Evolutionary conservation across 1,140 invertebrate genomes (phyloP).

Genomic region (Antheraea pernyi): DNA sequence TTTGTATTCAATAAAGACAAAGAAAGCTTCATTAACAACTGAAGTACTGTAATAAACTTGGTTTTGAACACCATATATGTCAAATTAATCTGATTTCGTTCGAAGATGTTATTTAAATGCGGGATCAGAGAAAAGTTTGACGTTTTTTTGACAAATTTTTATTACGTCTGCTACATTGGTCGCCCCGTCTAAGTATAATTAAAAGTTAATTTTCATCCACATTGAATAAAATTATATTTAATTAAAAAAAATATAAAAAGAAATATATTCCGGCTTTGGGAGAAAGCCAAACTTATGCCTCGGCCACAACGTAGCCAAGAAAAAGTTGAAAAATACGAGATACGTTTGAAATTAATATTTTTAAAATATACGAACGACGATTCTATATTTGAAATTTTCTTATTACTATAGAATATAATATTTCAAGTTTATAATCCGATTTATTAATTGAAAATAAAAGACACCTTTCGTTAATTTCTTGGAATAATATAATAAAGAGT

Average conservation of each 20-base stretch:
- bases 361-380: no score
- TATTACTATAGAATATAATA: not conserved
- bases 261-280: constrained; percentile 73
- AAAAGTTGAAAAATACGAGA: no score
- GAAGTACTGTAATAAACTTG: no score
- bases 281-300: constrained; percentile 63
- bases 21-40: not conserved
- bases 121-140: not conserved
- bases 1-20: not conserved
- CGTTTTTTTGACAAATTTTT: not conserved
- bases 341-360: no score
- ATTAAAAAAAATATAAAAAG: constrained; percentile 45
- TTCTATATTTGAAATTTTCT: no score
- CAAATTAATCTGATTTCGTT: not conserved
- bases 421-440: no score
- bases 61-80: not conserved
- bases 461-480: no score
- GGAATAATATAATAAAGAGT: no score
- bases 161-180: not conserved
- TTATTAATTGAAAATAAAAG: no score
- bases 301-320: constrained; percentile 27
- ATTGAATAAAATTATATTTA: constrained; percentile 39
- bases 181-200: no score
- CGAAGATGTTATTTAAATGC: not conserved
- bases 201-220: constrained; percentile 23